These are phyloP conservation scores for Drepanosiphum platanoidis DNA, from an alignment of 2,888 invertebrate species.

Conservation along the genomic window DNA sequence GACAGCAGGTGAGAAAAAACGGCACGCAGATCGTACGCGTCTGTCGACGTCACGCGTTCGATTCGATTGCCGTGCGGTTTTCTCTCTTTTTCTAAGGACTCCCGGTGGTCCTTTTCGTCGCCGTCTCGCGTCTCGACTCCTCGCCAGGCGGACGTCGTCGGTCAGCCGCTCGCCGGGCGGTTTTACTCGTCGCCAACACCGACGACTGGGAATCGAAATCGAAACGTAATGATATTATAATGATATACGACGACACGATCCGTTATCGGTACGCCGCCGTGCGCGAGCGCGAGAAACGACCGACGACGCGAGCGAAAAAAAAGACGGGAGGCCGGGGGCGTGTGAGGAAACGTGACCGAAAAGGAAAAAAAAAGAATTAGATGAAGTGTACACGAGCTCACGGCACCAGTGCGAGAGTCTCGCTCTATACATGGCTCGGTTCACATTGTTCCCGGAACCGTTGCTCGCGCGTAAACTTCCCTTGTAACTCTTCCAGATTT, in stretches of 20 bases:
- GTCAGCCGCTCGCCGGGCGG: no score
- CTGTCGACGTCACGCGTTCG: neutral
- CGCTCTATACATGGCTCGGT: neutral
- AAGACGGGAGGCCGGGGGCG: neutral
- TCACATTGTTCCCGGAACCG: constrained; percentile 22
- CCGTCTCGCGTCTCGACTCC: neutral
- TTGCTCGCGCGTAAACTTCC: constrained; percentile 34
- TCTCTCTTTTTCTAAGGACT: no score
- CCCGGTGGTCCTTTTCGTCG: no score
- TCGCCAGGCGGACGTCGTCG: neutral
- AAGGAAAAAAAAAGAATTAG: neutral
- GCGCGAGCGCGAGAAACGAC: neutral
- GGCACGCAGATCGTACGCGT: neutral
- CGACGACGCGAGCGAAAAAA: neutral
- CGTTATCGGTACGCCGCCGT: neutral
- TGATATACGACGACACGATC: neutral
- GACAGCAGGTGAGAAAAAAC: neutral
- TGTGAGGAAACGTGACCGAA: neutral
- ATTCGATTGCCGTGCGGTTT: no score
- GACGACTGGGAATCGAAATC: neutral
- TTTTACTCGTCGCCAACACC: no score
- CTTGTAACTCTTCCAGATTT: constrained; percentile 59
- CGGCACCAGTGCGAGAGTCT: no score
- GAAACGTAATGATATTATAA: neutral
- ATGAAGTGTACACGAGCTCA: neutral